phyloP scores from a whole-genome alignment of 2,797 vertebrate genomes.

The Artibeus jamaicensis region DNA sequence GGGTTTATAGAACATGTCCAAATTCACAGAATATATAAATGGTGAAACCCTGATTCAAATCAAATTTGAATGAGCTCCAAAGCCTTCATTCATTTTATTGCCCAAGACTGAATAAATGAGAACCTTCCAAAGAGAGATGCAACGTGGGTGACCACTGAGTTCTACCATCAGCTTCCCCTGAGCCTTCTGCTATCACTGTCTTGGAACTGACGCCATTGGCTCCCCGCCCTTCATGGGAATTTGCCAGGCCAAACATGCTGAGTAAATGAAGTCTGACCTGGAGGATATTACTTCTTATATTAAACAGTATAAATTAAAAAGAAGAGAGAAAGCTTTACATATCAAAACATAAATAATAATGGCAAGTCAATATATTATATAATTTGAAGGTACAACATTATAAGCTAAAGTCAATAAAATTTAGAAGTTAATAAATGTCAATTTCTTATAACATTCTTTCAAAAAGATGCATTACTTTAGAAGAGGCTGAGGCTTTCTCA shows the following conservation, averaged over 20 bases:
- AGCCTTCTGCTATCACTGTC: not conserved
- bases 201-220: not conserved
- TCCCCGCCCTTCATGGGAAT: not conserved
- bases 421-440: not conserved
- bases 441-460: constrained; percentile 18
- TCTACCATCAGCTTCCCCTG: not conserved
- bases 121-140: not conserved
- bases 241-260: not conserved
- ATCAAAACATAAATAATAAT: not conserved
- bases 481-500: not conserved
- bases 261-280: not conserved
- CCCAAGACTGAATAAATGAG: not conserved
- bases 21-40: not conserved
- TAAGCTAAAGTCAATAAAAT: not conserved
- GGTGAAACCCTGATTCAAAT: not conserved
- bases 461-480: not conserved
- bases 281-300: not conserved
- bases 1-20: not conserved
- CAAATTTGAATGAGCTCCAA: not conserved
- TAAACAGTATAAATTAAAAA: not conserved
- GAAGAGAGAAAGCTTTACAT: not conserved
- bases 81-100: not conserved
- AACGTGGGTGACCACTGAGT: not conserved
- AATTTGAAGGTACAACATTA: constrained; percentile 2
- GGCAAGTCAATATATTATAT: not conserved